phyloP scores from a whole-genome alignment of 2,888 invertebrate genomes.

The Ctena decussata region DNA sequence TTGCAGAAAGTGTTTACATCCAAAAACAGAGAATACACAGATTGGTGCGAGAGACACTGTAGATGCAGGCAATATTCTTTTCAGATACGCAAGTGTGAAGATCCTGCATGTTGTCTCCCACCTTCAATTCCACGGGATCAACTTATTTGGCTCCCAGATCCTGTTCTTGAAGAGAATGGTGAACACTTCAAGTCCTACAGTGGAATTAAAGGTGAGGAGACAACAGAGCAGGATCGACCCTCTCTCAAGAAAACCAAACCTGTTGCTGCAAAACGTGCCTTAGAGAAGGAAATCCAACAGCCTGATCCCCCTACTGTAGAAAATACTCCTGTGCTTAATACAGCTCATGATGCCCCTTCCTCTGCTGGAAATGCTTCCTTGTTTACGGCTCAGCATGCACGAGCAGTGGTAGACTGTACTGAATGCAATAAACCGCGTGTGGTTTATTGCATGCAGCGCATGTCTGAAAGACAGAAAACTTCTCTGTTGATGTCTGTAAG shows the following conservation, averaged over 20 bases:
- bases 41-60: slow-evolving; percentile 31
- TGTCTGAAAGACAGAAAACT: neutral
- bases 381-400: neutral
- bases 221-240: slow-evolving; percentile 29
- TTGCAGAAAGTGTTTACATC: slow-evolving; percentile 31
- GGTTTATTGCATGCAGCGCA: neutral
- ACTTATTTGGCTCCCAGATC: slow-evolving; percentile 49
- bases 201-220: slow-evolving; percentile 9
- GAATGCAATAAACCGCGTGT: slow-evolving; percentile 8
- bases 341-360: neutral
- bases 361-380: neutral
- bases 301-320: neutral
- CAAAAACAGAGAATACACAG: slow-evolving; percentile 18
- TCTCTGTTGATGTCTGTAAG: neutral
- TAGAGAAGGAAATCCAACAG: neutral
- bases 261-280: neutral
- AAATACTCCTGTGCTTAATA: neutral
- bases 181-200: slow-evolving; percentile 16
- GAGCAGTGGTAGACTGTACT: neutral
- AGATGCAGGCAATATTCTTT: slow-evolving; percentile 20
- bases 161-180: slow-evolving; percentile 7
- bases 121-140: neutral
- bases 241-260: neutral
- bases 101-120: slow-evolving; percentile 21
- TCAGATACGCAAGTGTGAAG: slow-evolving; percentile 30